Conservation (phyloP, 2,797 vertebrate genomes). For the Vireo griseus region DNA sequence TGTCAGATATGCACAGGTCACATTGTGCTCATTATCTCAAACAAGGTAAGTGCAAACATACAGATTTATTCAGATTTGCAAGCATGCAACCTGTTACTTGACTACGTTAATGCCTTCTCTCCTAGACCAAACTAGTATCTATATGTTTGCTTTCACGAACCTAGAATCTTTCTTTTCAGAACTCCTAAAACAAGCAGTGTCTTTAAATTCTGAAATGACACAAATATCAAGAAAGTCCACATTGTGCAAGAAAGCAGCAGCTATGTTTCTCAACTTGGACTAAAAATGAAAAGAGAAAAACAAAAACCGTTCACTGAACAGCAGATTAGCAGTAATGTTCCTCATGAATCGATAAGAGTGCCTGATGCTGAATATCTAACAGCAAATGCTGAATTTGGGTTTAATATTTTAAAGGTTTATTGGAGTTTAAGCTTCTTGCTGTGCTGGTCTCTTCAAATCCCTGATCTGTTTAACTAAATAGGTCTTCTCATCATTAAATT, state of each 20-base stretch:
- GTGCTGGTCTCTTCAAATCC: slow-evolving; percentile 94
- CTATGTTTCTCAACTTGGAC: slow-evolving; percentile 81
- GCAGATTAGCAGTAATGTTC: slow-evolving; percentile 86
- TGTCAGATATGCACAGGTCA: slow-evolving; percentile 68
- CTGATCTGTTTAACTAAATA: slow-evolving; percentile 99
- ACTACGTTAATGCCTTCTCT: slow-evolving; percentile 70
- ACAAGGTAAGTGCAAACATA: slow-evolving; percentile 68
- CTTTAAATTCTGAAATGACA: slow-evolving; percentile 79
- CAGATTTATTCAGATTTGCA: slow-evolving; percentile 75
- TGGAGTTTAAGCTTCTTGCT: slow-evolving; percentile 89
- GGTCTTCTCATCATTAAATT: slow-evolving; percentile 98
- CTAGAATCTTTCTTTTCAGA: slow-evolving; percentile 65
- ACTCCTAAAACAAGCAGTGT: slow-evolving; percentile 73
- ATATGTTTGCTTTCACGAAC: slow-evolving; percentile 68
- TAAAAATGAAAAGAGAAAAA: slow-evolving; percentile 78
- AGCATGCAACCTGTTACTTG: slow-evolving; percentile 80
- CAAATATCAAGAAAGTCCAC: slow-evolving; percentile 81
- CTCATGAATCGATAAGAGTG: slow-evolving; percentile 78
- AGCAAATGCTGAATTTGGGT: slow-evolving; percentile 84
- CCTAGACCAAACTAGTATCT: slow-evolving; percentile 71
- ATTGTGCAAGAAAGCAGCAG: slow-evolving; percentile 91
- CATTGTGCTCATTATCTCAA: slow-evolving; percentile 62
- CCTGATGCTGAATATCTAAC: slow-evolving; percentile 82
- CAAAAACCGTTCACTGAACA: slow-evolving; percentile 84
- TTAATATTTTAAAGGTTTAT: slow-evolving; percentile 72